Evolutionary conservation across 2,888 invertebrate species (phyloP).

Genomic region (Parapristionchus giblindavisi): DNA sequence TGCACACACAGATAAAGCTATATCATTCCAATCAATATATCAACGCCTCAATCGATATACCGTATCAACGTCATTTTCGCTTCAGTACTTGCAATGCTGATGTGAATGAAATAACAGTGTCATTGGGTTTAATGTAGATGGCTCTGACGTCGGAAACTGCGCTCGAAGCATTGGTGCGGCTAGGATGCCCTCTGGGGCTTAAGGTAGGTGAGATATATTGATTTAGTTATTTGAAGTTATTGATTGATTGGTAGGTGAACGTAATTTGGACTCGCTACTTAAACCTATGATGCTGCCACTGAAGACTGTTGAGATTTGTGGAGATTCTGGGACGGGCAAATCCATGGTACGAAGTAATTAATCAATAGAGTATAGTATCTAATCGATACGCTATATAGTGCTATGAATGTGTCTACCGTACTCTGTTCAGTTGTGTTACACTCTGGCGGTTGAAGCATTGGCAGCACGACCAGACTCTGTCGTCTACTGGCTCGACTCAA

Average conservation of each 20-base stretch:
- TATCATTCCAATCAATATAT: too few relatives aligned
- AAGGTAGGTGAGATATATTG: constrained; percentile 11
- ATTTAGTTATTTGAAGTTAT: not conserved
- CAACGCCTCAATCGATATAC: too few relatives aligned
- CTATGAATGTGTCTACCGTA: not conserved
- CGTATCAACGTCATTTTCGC: not conserved
- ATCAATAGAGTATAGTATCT: not conserved
- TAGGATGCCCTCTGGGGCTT: constrained; percentile 35
- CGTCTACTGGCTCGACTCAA: constrained; percentile 42
- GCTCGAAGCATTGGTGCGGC: constrained; percentile 43
- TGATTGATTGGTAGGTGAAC: constrained; percentile 8
- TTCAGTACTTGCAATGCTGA: not conserved
- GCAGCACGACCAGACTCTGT: constrained; percentile 8
- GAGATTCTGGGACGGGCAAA: constrained; percentile 29
- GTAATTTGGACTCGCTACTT: constrained; percentile 6
- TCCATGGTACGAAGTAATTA: constrained; percentile 3
- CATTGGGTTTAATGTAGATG: constrained; percentile 16
- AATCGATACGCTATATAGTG: not conserved
- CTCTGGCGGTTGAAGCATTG: constrained; percentile 44
- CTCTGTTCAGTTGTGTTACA: constrained; percentile 53
- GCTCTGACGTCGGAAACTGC: constrained; percentile 43
- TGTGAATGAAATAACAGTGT: not conserved
- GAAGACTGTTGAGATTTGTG: constrained; percentile 35
- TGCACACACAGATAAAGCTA: too few relatives aligned
- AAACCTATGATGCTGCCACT: constrained; percentile 28